Conservation (phyloP, 1,140 invertebrate genomes). For the Caligus rogercresseyi region DNA sequence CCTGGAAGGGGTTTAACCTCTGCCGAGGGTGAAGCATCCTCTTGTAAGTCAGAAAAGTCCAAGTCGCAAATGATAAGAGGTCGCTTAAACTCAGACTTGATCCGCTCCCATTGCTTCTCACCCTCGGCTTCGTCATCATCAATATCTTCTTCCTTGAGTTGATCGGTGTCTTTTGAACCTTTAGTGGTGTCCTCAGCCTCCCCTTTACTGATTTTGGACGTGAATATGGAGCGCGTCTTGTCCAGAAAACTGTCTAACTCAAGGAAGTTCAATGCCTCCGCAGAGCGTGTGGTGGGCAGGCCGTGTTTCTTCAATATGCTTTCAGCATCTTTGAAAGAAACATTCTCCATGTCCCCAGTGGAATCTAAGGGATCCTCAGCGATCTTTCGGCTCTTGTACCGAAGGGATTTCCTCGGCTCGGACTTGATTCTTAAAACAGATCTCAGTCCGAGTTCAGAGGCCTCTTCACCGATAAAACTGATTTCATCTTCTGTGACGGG, state of each 20-base stretch:
- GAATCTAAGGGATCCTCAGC: background rate
- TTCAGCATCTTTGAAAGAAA: conserved; percentile 7
- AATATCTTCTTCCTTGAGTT: conserved; percentile 44
- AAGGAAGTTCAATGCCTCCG: conserved; percentile 1
- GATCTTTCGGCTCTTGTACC: conserved; percentile 8
- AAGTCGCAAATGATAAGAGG: conserved; percentile 79
- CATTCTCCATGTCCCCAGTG: background rate
- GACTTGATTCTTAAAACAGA: conserved; percentile 10
- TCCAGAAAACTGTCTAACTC: conserved; percentile 3
- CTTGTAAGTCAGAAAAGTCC: conserved; percentile 77
- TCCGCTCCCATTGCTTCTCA: conserved; percentile 83
- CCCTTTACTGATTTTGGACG: conserved; percentile 7
- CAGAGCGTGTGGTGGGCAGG: conserved; percentile 4
- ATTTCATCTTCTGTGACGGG: conserved; percentile 19
- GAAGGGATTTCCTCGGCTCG: conserved; percentile 6
- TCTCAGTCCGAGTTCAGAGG: conserved; percentile 13
- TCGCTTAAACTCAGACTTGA: conserved; percentile 57
- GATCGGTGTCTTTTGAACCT: background rate
- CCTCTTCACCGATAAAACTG: conserved; percentile 2
- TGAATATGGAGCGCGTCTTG: conserved; percentile 2
- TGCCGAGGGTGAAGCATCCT: conserved; percentile 41
- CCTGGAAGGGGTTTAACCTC: conserved; percentile 22
- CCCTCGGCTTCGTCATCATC: conserved; percentile 52
- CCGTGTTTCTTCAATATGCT: conserved; percentile 14
- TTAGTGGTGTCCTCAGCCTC: conserved; percentile 2